Percentiles rank a stretch among this genome's conserved stretches.
phyloP scores from a whole-genome alignment of 2,888 invertebrate species.

The Tipula unca region DNA sequence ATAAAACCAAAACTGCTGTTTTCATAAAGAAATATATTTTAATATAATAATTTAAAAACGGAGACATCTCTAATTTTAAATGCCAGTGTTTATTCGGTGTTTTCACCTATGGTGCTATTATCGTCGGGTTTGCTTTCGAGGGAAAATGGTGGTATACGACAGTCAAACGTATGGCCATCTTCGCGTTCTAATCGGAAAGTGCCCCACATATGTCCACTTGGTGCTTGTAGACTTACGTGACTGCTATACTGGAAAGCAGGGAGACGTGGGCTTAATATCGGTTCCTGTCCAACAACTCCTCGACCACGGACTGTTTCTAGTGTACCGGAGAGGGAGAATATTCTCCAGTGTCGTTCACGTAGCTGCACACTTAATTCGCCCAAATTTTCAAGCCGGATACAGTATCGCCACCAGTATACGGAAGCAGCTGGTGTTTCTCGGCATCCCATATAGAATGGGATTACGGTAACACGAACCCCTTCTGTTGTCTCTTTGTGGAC shows the following conservation, averaged over 20 bases:
- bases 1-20: background rate
- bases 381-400: conserved; percentile 91
- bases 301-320: conserved; percentile 89
- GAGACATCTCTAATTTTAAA: background rate
- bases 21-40: background rate
- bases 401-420: conserved; percentile 98
- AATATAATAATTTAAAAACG: conserved; percentile 17
- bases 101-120: conserved; percentile 20
- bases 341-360: conserved; percentile 95
- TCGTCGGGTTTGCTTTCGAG: conserved; percentile 88
- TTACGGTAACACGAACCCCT: conserved; percentile 91
- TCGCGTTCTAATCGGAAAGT: conserved; percentile 96
- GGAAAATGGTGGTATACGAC: conserved; percentile 94
- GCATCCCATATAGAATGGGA: conserved; percentile 97
- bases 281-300: conserved; percentile 96
- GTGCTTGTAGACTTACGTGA: conserved; percentile 93
- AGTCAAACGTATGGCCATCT: conserved; percentile 94
- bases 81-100: background rate
- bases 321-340: conserved; percentile 89
- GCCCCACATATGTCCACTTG: conserved; percentile 83
- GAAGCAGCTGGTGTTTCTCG: conserved; percentile 83
- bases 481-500: conserved; percentile 97
- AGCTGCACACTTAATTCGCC: conserved; percentile 83
- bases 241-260: conserved; percentile 98
- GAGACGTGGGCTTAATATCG: conserved; percentile 72